Evolutionary conservation across 2,797 vertebrate species (phyloP), one percentile per base, ranked within the genome.

Genomic region (Hippocampus kuda): DNA sequence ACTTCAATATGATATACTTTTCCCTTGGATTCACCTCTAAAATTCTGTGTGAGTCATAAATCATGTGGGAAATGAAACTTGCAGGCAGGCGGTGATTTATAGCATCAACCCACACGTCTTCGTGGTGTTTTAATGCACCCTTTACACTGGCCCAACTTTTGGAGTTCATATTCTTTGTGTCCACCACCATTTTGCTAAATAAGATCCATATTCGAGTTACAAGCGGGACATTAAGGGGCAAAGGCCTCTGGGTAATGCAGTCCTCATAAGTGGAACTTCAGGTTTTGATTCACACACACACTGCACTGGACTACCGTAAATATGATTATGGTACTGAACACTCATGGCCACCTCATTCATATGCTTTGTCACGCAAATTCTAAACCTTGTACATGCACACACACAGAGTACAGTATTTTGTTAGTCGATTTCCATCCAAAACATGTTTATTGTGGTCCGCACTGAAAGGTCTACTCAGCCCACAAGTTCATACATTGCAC

Each of bases 401-500:
- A 41, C 16, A 62, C 2, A 41, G 2, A 75, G 77, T 63, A 79
- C 72, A 84, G 81, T 81, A 74, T 83, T 77, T 82, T 80, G 79
- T 87, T 84, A 85, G 83, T 82, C 85, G 38, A 79, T 88, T 88
- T 89, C 86, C 87, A 88, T 89, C 82, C 87, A 88, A 89, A 88
- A 85, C 83, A 79, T 82, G 81, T 86, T 88, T 89, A 89, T 88
- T 90, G 79, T 88, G 86, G 86, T 86, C 88, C 85, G 76, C 80
- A 86, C 81, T 79, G 72, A 85, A 87, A 84, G 79, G 79, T 79
- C 87, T 84, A 88, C 86, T 48, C 7, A 16, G 38, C 87, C 88
- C 87, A 87, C 86, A 73, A 70, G 84, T 86, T 83, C 77, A 82
- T 82, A 88, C 89, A 84, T 86, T 84, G 84, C 85, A 88, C 88